Evolutionary conservation across 2,797 vertebrate genomes (phyloP).

Genomic region (Cetoscarus ocellatus): DNA sequence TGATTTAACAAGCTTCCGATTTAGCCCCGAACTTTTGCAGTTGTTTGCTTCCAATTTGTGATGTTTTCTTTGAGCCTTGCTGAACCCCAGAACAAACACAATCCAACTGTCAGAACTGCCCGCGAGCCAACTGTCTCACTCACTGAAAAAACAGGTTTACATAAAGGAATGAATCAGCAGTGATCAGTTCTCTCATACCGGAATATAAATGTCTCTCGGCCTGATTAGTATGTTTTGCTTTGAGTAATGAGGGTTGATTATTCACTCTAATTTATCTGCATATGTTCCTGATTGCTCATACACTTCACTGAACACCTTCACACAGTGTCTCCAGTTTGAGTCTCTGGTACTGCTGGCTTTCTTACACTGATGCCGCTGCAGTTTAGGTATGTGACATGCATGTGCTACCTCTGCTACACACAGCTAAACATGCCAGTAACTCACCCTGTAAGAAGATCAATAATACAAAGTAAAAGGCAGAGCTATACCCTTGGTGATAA

Average conservation of each 20-base stretch:
- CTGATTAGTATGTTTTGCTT: constrained; percentile 43
- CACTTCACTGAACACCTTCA: not conserved
- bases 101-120: constrained; percentile 12
- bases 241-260: constrained; percentile 51
- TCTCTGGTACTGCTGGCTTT: constrained; percentile 1
- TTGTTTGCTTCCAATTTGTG: constrained; percentile 15
- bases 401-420: too few relatives aligned
- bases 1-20: constrained; percentile 33
- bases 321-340: not conserved
- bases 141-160: constrained; percentile 11
- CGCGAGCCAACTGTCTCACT: not conserved
- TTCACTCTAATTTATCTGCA: constrained; percentile 49
- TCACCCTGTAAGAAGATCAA: too few relatives aligned
- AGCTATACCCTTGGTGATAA: too few relatives aligned
- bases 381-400: not conserved
- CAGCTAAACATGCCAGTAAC: too few relatives aligned
- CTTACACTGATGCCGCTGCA: not conserved
- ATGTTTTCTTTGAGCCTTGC: constrained; percentile 16
- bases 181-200: constrained; percentile 23
- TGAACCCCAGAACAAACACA: constrained; percentile 26
- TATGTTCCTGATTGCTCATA: constrained; percentile 56
- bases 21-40: constrained; percentile 6
- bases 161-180: constrained; percentile 14
- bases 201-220: constrained; percentile 14
- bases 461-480: too few relatives aligned